Conservation (phyloP, 2,113 vertebrate species). For the Gadus chalcogrammus region DNA sequence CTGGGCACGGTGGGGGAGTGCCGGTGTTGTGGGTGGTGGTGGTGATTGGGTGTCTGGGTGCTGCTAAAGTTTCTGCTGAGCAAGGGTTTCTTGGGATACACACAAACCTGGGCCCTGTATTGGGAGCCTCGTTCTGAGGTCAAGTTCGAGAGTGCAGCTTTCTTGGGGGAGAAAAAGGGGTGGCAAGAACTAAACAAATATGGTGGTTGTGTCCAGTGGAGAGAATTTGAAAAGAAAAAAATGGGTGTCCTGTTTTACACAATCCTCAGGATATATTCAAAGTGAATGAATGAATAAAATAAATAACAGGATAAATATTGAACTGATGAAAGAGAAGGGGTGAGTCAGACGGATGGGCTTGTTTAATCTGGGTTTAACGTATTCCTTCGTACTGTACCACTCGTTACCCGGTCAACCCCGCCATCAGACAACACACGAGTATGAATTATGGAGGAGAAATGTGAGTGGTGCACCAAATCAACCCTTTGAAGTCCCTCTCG, state of each 20-base stretch:
- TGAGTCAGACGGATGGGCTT: too few relatives aligned
- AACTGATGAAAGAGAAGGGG: too few relatives aligned
- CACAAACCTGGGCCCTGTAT: constrained; percentile 39
- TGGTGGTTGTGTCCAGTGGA: too few relatives aligned
- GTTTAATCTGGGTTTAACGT: too few relatives aligned
- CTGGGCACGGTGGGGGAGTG: constrained; percentile 22
- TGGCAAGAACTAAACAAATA: constrained; percentile 40
- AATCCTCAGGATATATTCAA: too few relatives aligned
- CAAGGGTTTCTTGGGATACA: constrained; percentile 29
- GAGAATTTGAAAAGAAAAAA: too few relatives aligned
- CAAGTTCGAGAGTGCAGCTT: constrained; percentile 33
- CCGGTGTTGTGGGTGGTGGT: neutral
- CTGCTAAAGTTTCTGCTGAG: constrained; percentile 58
- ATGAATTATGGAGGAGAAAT: constrained; percentile 30
- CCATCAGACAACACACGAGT: constrained; percentile 5
- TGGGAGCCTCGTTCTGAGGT: constrained; percentile 40
- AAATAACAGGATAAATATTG: too few relatives aligned
- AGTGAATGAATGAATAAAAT: too few relatives aligned
- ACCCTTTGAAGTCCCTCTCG: constrained; percentile 25
- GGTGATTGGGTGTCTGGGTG: constrained; percentile 29
- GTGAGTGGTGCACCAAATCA: constrained; percentile 13
- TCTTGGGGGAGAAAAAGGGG: constrained; percentile 26
- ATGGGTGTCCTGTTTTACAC: too few relatives aligned
- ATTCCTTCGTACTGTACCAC: too few relatives aligned
- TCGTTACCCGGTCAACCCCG: too few relatives aligned